A percentile compares a stretch with the other conserved stretches of the same genome.
These are phyloP conservation scores for Micronisus gabar DNA, from an alignment of 2,113 vertebrate genomes.

Conservation along the genomic window DNA sequence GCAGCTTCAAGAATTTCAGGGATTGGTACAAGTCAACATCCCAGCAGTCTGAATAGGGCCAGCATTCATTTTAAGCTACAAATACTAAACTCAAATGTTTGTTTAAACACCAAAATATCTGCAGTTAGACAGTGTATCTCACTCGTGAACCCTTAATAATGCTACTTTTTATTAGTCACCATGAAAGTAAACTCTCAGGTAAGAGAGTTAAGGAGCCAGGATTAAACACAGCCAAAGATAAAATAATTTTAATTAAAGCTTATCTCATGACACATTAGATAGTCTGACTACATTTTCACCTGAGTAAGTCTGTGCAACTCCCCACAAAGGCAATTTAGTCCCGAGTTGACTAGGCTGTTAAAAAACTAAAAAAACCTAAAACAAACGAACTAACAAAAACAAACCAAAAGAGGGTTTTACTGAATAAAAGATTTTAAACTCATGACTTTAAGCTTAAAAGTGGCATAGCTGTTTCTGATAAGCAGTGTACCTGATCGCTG, in stretches of 20 bases:
- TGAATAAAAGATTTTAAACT: not conserved
- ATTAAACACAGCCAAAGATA: constrained; percentile 11
- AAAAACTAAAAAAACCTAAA: not conserved
- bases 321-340: not conserved
- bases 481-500: not conserved
- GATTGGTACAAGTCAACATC: not conserved
- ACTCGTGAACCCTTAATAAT: not conserved
- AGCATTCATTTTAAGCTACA: not conserved
- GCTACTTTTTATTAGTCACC: not conserved
- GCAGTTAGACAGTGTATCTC: not conserved
- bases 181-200: not conserved
- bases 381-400: not conserved
- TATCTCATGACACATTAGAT: not conserved
- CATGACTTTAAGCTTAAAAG: not conserved
- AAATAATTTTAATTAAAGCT: constrained; percentile 28
- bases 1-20: not conserved
- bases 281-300: not conserved
- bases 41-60: not conserved
- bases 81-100: not conserved
- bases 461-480: not conserved
- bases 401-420: not conserved
- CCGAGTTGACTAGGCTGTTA: not conserved
- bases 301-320: not conserved
- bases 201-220: not conserved
- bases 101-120: not conserved